Evolutionary conservation across 1,140 invertebrate genomes (phyloP), one percentile per base, ranked within the genome.

Genomic region (Mylabris phalerata): DNA sequence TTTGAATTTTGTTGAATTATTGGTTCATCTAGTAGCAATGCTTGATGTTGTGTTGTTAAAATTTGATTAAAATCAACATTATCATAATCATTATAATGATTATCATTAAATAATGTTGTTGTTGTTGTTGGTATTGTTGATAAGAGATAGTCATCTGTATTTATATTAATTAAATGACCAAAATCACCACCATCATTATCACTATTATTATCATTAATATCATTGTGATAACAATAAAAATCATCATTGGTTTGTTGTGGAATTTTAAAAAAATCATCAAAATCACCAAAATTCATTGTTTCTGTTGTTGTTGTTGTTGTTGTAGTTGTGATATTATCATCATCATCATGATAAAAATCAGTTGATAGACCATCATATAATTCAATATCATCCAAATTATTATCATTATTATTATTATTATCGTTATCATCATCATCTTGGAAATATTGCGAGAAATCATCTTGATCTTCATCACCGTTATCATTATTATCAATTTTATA

Each of bases 11-110:
- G 27, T 38, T 66, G 48, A 19, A 19, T 19, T 19, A 19, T 19
- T n/a, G 67, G 64, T 55, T 73, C 69, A 48, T 71, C 67, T 13
- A 66, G 60, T n/a, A 71, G 43, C 10, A 73, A 55, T 0, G 71
- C 71, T 10, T 72, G 70, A 19, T 55, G 57, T 48, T 73, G 73
- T 2, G 55, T 46, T 4, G 71, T 26, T 0, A 73, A 59, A 32
- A 69, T 58, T 26, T 69, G 68, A 51, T 74, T 74, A 7, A 11
- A n/a, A 42, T 42, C 9, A 11, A 9, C 26, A 24, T 24, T 11
- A 32, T 32, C 32, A 32, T 32, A 19, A 19, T 19, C 1, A 19
- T 19, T 19, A 19, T 19, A 19, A 19, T 19, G 19, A 19, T 45
- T 50, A 4, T 19, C 45, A 19, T 50, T 50, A 48, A 19, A 47